Percentiles rank a stretch among this genome's conserved stretches.
These are phyloP conservation scores for Erebia epiphron DNA, from an alignment of 2,888 invertebrate species.

Conservation along the genomic window DNA sequence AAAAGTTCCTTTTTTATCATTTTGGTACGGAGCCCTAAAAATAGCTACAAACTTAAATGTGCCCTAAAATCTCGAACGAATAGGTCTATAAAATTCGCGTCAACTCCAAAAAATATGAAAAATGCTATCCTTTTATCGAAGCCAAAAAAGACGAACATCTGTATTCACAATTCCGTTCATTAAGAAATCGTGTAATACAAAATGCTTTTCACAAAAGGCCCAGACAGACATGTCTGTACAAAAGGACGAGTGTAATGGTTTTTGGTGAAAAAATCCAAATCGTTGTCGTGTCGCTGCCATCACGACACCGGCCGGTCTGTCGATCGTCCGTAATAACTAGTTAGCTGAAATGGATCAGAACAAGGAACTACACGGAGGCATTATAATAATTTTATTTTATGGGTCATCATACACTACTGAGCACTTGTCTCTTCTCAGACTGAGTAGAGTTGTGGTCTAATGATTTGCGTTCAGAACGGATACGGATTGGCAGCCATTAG, in stretches of 20 bases:
- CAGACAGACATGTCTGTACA: conserved; percentile 18
- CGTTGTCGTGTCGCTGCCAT: conserved; percentile 41
- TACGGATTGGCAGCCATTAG: too few relatives aligned
- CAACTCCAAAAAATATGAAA: not conserved
- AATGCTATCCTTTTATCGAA: not conserved
- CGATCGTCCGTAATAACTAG: conserved; percentile 46
- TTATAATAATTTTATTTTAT: not conserved
- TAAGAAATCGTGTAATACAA: conserved; percentile 13
- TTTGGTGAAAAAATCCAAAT: conserved; percentile 40
- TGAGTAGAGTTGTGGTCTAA: too few relatives aligned
- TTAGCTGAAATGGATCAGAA: conserved; percentile 49
- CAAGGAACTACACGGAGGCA: conserved; percentile 35
- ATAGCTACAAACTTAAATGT: too few relatives aligned
- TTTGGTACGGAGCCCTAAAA: too few relatives aligned
- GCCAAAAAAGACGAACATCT: not conserved
- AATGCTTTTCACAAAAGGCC: conserved; percentile 5
- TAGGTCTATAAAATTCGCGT: not conserved
- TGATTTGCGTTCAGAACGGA: too few relatives aligned
- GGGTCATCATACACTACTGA: too few relatives aligned
- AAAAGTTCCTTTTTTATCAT: too few relatives aligned
- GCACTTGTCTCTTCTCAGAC: too few relatives aligned
- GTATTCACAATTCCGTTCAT: conserved; percentile 11
- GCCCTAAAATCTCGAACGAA: not conserved
- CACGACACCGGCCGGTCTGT: conserved; percentile 42
- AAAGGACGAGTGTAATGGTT: conserved; percentile 28